Evolutionary conservation across 2,797 vertebrate genomes (phyloP).

Genomic region (Lithobates sylvaticus): DNA sequence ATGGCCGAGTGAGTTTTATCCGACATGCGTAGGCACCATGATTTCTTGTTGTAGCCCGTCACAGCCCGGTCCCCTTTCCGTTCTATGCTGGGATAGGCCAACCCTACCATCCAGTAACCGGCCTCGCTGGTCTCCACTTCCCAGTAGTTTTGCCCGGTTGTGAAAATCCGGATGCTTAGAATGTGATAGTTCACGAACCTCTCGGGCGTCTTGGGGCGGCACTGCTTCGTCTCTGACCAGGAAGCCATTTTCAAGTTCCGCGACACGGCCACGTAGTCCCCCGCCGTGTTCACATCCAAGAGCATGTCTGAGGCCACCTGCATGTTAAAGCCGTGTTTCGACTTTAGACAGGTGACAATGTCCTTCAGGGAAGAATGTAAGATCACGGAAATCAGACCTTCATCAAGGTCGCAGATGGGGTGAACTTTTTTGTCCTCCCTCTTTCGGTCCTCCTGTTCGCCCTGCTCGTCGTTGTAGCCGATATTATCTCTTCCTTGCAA

Average conservation of each 20-base stretch:
- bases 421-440: slow-evolving; percentile 1
- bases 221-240: slow-evolving; percentile 9
- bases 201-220: slow-evolving; percentile 6
- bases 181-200: slow-evolving; percentile 32
- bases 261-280: slow-evolving; percentile 26
- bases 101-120: slow-evolving; percentile 41
- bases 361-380: slow-evolving; percentile 5
- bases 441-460: neutral
- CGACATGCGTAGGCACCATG: slow-evolving; percentile 26
- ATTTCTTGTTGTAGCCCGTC: slow-evolving; percentile 29
- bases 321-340: slow-evolving; percentile 16
- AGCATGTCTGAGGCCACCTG: slow-evolving; percentile 25
- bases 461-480: neutral
- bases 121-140: slow-evolving; percentile 46
- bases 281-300: slow-evolving; percentile 39
- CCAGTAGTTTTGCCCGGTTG: slow-evolving; percentile 33
- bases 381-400: slow-evolving; percentile 32
- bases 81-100: slow-evolving; percentile 42
- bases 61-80: slow-evolving; percentile 18
- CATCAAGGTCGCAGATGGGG: slow-evolving; percentile 30
- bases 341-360: slow-evolving; percentile 1
- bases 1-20: slow-evolving; percentile 22
- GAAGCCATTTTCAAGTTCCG: slow-evolving; percentile 36
- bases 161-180: slow-evolving; percentile 27
- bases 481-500: neutral